These are phyloP conservation scores for Cryptocephalus primarius DNA, from an alignment of 2,888 invertebrate species.

Conservation along the genomic window DNA sequence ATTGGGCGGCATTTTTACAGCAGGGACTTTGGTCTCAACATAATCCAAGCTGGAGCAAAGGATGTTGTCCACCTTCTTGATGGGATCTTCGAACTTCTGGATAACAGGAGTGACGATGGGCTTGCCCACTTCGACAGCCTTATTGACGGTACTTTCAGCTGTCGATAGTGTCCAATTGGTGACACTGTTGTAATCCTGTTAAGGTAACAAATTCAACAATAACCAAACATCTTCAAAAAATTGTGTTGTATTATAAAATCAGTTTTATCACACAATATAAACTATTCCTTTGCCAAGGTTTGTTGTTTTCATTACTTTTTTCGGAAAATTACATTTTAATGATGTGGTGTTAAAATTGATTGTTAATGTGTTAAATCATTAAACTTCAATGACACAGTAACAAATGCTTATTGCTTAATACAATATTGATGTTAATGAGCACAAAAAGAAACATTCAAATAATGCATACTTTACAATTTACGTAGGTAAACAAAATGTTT, in stretches of 20 bases:
- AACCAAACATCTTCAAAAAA: neutral
- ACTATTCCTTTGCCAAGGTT: too few relatives aligned
- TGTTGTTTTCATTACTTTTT: too few relatives aligned
- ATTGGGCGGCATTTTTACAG: slow-evolving; percentile 44
- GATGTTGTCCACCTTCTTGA: slow-evolving; percentile 43
- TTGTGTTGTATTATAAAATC: too few relatives aligned
- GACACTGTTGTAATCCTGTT: slow-evolving; percentile 40
- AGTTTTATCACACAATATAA: too few relatives aligned
- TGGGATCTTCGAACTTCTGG: slow-evolving; percentile 42
- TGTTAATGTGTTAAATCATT: neutral
- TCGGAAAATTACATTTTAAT: neutral
- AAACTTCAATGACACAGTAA: too few relatives aligned
- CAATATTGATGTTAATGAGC: too few relatives aligned
- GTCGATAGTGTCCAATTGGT: slow-evolving; percentile 45
- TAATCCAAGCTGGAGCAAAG: slow-evolving; percentile 45
- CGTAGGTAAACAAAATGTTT: too few relatives aligned
- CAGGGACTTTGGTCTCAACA: slow-evolving; percentile 45
- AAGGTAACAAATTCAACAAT: too few relatives aligned
- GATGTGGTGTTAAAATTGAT: neutral
- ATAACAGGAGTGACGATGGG: slow-evolving; percentile 42
- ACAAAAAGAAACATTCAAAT: too few relatives aligned
- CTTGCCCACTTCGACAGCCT: slow-evolving; percentile 41
- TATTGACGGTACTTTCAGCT: slow-evolving; percentile 43
- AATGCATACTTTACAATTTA: too few relatives aligned
- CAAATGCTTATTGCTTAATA: too few relatives aligned